Conservation (phyloP, 2,888 invertebrate species). For the Napeogenes inachia region DNA sequence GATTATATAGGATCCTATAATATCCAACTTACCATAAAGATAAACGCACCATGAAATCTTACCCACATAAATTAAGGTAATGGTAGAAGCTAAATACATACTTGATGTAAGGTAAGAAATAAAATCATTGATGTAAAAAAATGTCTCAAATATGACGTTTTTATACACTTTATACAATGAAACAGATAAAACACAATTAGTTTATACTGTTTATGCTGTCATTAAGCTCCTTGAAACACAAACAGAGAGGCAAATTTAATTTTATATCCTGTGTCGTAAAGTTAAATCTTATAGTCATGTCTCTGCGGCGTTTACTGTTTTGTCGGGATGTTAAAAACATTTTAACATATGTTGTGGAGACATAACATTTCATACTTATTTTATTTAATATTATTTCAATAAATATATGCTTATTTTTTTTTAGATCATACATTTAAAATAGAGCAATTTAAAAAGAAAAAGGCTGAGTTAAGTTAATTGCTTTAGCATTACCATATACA, state of each 20-base stretch:
- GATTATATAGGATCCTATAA: constrained; percentile 5
- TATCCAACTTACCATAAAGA: constrained; percentile 20
- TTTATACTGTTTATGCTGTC: neutral
- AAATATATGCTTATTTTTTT: too few relatives aligned
- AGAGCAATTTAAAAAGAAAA: constrained; percentile 2
- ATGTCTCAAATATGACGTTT: neutral
- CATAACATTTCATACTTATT: neutral
- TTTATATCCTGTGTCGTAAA: neutral
- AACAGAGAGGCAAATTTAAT: neutral
- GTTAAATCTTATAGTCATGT: neutral
- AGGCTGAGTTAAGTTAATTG: constrained; percentile 1
- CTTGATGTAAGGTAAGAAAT: too few relatives aligned
- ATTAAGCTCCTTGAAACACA: constrained; percentile 1
- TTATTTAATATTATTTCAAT: neutral
- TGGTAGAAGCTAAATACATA: neutral
- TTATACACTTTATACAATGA: neutral
- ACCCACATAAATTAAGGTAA: constrained; percentile 8
- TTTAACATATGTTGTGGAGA: neutral
- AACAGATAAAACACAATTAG: neutral
- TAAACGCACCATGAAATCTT: constrained; percentile 23
- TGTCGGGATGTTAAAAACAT: neutral
- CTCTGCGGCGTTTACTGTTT: neutral
- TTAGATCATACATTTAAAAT: too few relatives aligned
- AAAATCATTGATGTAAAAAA: too few relatives aligned
- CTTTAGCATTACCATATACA: constrained; percentile 16